Conservation (phyloP, 2,797 vertebrate genomes). For the Sebastes diaconus region DNA sequence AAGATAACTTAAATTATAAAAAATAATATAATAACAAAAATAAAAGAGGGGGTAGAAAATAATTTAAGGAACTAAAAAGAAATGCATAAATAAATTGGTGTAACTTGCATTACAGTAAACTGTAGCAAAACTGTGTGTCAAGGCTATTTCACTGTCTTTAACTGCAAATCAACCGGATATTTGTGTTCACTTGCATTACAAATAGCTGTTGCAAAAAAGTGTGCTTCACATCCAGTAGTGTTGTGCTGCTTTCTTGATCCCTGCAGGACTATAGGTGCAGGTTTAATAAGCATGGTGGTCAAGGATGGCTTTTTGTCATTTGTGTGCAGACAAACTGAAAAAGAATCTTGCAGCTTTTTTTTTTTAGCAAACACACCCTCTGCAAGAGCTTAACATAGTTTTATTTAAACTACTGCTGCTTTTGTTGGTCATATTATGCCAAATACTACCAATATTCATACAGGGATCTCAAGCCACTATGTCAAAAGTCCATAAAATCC, state of each 20-base stretch:
- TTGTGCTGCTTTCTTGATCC: not conserved
- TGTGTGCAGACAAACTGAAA: not conserved
- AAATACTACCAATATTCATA: rapidly evolving
- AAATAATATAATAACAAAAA: too few species aligned
- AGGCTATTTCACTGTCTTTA: too few species aligned
- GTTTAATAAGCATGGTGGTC: not conserved
- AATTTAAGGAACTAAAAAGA: too few species aligned
- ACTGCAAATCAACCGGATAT: too few species aligned
- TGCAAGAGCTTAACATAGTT: not conserved
- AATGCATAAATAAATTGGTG: not conserved
- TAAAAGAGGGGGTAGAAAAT: too few species aligned
- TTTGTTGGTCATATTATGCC: not conserved
- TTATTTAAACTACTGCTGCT: not conserved
- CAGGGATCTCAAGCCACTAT: not conserved
- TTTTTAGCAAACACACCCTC: not conserved
- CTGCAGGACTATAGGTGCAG: not conserved
- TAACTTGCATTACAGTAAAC: not conserved
- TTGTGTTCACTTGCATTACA: too few species aligned
- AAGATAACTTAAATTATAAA: too few species aligned
- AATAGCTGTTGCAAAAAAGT: not conserved
- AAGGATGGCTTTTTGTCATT: not conserved
- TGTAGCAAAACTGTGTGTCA: too few species aligned
- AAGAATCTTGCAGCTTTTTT: not conserved
- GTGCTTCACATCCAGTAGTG: not conserved
- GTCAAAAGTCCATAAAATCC: not conserved